Percentiles rank a stretch among this genome's conserved stretches.
Conservation (phyloP, 2,797 vertebrate genomes). For the Hipposideros larvatus region DNA sequence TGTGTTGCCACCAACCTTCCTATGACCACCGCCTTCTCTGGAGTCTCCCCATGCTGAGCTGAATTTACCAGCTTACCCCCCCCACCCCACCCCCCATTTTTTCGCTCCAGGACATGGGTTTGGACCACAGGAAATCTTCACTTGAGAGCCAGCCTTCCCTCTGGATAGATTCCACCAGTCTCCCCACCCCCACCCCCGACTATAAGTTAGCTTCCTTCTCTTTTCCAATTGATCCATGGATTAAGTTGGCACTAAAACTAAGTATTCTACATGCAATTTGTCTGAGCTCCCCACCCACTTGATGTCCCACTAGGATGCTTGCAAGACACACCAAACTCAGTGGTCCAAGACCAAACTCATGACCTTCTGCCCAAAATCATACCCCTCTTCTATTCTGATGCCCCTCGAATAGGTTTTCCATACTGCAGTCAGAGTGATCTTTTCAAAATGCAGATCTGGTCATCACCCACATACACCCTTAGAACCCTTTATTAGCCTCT, state of each 20-base stretch:
- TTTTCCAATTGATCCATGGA: not conserved
- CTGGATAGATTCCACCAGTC: no score
- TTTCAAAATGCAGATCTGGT: slow-evolving; percentile 68
- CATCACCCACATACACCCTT: slow-evolving; percentile 10
- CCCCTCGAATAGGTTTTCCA: not conserved
- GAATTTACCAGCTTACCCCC: not conserved
- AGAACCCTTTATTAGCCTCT: slow-evolving; percentile 32
- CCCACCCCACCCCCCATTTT: no score
- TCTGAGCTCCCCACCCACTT: not conserved
- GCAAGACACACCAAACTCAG: not conserved
- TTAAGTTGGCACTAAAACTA: not conserved
- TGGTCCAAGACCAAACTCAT: slow-evolving; percentile 10
- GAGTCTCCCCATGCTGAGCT: not conserved
- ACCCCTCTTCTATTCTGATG: not conserved
- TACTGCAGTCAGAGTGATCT: slow-evolving; percentile 3
- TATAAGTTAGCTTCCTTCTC: not conserved
- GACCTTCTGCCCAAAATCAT: not conserved
- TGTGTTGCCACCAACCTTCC: not conserved
- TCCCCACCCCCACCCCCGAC: accelerated
- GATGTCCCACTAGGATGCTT: not conserved
- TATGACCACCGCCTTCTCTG: not conserved
- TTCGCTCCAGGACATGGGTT: not conserved
- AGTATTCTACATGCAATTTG: not conserved
- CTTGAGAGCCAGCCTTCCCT: not conserved
- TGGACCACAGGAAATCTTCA: not conserved